These are phyloP conservation scores for Raphicerus campestris DNA, from an alignment of 2,113 vertebrate genomes.

Conservation along the genomic window DNA sequence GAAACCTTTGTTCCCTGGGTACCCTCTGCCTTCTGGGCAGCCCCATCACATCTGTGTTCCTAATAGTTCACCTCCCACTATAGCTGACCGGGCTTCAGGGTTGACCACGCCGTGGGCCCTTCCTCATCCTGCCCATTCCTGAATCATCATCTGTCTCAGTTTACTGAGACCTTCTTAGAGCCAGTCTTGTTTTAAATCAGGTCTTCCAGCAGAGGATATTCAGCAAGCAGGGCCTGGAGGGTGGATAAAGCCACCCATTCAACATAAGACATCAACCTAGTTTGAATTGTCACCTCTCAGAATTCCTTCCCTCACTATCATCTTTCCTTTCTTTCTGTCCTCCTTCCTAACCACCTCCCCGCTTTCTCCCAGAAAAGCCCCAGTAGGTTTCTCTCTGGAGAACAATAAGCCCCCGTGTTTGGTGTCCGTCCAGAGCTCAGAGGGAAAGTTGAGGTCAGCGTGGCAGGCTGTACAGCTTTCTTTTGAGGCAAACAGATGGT, in stretches of 20 bases:
- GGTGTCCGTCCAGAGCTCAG: conserved; percentile 68
- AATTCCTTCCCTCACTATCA: background rate
- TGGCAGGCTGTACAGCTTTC: conserved; percentile 86
- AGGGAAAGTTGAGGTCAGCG: conserved; percentile 84
- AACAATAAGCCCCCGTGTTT: conserved; percentile 73
- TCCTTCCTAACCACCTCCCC: background rate
- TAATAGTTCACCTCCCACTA: background rate
- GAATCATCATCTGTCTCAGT: background rate
- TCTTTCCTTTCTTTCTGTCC: conserved; percentile 18
- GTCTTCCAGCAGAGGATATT: background rate
- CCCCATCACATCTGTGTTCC: background rate
- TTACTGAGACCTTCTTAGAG: background rate
- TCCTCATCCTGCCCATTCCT: background rate
- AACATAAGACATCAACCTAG: background rate
- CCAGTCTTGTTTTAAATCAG: conserved; percentile 7
- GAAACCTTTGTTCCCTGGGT: background rate
- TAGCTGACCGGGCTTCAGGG: background rate
- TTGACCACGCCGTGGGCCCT: background rate
- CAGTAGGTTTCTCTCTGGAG: conserved; percentile 63
- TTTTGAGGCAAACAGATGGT: conserved; percentile 97
- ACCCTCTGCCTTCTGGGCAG: background rate
- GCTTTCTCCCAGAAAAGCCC: background rate
- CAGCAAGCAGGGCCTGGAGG: background rate
- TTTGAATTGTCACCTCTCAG: conserved; percentile 46
- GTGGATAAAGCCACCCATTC: conserved; percentile 1